Evolutionary conservation across 2,113 vertebrate species (phyloP).

Genomic region (Galemys pyrenaicus): DNA sequence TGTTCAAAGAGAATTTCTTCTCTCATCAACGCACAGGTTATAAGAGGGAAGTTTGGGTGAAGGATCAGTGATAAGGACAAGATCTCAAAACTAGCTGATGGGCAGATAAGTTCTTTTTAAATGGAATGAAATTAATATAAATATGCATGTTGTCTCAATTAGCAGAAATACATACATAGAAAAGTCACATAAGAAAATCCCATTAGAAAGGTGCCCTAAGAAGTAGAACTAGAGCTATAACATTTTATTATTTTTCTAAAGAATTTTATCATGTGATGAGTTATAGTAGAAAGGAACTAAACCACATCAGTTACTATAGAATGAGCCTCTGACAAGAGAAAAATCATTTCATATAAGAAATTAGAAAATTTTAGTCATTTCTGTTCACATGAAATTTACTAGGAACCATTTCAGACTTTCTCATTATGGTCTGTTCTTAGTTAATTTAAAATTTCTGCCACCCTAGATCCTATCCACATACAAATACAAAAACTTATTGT

Average conservation of each 20-base stretch:
- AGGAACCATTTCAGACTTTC: background rate
- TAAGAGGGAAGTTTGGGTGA: background rate
- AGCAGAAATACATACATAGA: background rate
- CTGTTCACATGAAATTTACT: background rate
- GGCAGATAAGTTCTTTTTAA: background rate
- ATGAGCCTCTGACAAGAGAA: background rate
- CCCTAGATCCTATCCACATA: background rate
- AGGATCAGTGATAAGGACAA: background rate
- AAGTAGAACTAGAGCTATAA: background rate
- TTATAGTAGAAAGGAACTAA: background rate
- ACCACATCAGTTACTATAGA: background rate
- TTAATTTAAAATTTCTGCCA: background rate
- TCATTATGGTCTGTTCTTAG: background rate
- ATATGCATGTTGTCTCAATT: background rate
- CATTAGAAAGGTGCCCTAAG: background rate
- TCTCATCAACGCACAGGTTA: background rate
- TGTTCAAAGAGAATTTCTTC: background rate
- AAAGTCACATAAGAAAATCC: background rate
- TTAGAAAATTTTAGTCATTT: background rate
- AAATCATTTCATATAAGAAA: background rate
- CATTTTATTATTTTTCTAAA: constrained; percentile 2
- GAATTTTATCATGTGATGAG: background rate
- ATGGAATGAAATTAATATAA: background rate
- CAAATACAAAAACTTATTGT: background rate
- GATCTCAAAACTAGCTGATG: background rate